Percentiles rank a stretch among this genome's conserved stretches.
These are phyloP conservation scores for Oreamnos americanus DNA, from an alignment of 2,113 vertebrate genomes.

Conservation along the genomic window DNA sequence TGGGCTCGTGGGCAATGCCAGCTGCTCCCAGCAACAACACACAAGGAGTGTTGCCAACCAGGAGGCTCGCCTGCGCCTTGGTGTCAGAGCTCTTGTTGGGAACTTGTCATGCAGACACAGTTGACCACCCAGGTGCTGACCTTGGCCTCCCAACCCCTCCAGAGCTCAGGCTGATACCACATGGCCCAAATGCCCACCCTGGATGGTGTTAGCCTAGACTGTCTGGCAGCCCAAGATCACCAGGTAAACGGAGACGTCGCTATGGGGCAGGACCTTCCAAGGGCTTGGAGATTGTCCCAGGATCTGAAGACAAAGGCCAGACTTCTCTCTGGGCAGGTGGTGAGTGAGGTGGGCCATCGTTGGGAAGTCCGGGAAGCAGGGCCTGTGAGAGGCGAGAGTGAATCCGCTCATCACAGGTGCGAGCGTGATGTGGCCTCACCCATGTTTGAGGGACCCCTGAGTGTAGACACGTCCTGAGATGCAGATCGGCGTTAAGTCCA, in stretches of 20 bases:
- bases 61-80: not conserved
- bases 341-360: no score
- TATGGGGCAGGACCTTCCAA: not conserved
- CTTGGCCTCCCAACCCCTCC: not conserved
- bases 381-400: not conserved
- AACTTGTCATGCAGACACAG: not conserved
- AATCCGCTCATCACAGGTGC: not conserved
- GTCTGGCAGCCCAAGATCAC: not conserved
- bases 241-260: no score
- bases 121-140: not conserved
- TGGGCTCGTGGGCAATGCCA: no score
- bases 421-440: not conserved
- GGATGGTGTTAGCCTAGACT: not conserved
- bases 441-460: not conserved
- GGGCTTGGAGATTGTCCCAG: not conserved
- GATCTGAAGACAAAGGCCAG: not conserved
- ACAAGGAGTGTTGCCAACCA: not conserved
- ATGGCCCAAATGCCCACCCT: not conserved
- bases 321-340: not conserved
- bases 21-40: no score
- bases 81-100: not conserved
- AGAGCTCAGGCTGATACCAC: not conserved
- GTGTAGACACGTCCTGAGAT: not conserved
- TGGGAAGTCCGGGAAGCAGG: not conserved
- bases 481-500: not conserved